A percentile compares a stretch with the other conserved stretches of the same genome.
Conservation (phyloP, 2,888 invertebrate genomes). For the Pyrocoelia pectoralis region DNA sequence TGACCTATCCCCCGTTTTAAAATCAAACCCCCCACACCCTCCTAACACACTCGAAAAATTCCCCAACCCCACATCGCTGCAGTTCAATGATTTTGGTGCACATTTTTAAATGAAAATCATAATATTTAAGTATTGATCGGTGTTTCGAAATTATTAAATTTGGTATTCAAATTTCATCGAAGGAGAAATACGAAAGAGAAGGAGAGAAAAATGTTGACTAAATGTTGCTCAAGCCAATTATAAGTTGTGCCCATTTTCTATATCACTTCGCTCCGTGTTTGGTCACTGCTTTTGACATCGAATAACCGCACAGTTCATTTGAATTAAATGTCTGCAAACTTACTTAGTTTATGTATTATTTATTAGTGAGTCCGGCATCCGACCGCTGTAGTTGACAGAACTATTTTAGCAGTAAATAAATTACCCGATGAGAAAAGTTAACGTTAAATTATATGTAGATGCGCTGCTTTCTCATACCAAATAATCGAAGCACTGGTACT, state of each 20-base stretch:
- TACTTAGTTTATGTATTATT: slow-evolving; percentile 39
- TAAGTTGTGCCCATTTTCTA: slow-evolving; percentile 23
- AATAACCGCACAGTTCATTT: slow-evolving; percentile 42
- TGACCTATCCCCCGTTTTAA: slow-evolving; percentile 36
- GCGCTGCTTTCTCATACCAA: neutral
- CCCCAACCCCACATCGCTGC: slow-evolving; percentile 10
- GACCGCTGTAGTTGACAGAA: slow-evolving; percentile 36
- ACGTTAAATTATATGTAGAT: slow-evolving; percentile 17
- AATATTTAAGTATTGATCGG: slow-evolving; percentile 14
- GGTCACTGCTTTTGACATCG: slow-evolving; percentile 39
- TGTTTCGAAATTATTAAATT: slow-evolving; percentile 25
- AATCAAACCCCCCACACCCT: slow-evolving; percentile 24
- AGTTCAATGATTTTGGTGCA: slow-evolving; percentile 16
- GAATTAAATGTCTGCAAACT: slow-evolving; percentile 42
- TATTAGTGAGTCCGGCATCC: slow-evolving; percentile 30
- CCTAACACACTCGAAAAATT: no score
- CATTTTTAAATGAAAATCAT: slow-evolving; percentile 9
- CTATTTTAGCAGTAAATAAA: slow-evolving; percentile 28
- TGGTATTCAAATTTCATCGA: neutral
- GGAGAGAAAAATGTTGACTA: neutral
- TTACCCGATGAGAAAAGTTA: slow-evolving; percentile 17
- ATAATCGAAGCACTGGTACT: neutral
- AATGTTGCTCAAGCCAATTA: slow-evolving; percentile 15
- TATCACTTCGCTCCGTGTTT: slow-evolving; percentile 25
- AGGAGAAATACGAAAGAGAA: neutral